Base-by-base conservation (phyloP, 2,113 vertebrate species). In the Pheucticus melanocephalus region DNA sequence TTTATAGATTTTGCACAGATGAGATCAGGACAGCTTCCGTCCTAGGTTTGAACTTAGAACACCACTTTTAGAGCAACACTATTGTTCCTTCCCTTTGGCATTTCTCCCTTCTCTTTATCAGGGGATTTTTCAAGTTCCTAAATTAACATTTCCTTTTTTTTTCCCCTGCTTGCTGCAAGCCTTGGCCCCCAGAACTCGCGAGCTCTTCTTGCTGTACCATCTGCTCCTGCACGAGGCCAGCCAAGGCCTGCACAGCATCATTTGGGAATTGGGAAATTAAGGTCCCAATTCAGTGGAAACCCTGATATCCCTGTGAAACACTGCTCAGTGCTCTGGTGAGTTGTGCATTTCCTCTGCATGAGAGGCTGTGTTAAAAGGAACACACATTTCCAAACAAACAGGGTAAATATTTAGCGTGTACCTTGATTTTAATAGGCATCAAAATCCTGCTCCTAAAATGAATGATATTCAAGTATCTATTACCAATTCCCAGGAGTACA, bases 71-170 rank as follows among this genome's bases (percentile, higher is more conserved):
- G 56, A 90, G 88, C 80, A 82, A 73, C 27, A 0, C 77, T 39
- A 22, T 50, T 79, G 72, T 68, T 96, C 65, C 91, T 88, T 96
- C 96, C 96, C 35, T 68, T 91, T 87, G 92, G 90, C 86, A 77
- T 94, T 64, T 92, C 88, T 92, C 94, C 91, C 86, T 94, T 86
- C 85, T 82, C 96, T 94, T 94, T 69, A 96, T 81, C 72, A 80
- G 80, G 92, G 94, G 96, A 96, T 89, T 96, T 94, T 96, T 93
- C 76, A 61, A 86, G 93, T 96, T 91, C 86, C 94, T 93, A 86
- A 75, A 92, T 92, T 84, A 81, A 75, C 47, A 39, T 92, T 94
- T 86, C 83, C 70, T 47, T 93, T 53, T 87, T 47, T 39, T 28
- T 11, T 7, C 1, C 1, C 3, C 72, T 76, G 88, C 64, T 72